A percentile compares a stretch with the other conserved stretches of the same genome.
Evolutionary conservation across 2,797 vertebrate species (phyloP).

Genomic region (Siniperca undulata): DNA sequence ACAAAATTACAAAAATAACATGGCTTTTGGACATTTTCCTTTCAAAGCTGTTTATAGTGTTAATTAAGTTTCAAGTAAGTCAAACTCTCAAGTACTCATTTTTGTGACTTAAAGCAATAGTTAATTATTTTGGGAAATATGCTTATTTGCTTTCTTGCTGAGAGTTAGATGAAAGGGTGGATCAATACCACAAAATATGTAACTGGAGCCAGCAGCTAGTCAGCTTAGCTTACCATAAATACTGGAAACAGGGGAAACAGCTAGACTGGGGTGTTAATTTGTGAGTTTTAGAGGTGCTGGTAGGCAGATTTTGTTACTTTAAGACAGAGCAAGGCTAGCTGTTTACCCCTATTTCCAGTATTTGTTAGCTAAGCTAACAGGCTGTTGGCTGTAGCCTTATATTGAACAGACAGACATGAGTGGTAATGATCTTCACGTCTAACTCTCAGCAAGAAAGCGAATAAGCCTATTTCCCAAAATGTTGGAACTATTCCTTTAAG

Average conservation of each 20-base stretch:
- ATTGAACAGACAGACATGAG: conserved; percentile 14
- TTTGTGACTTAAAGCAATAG: not conserved
- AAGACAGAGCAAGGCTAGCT: not conserved
- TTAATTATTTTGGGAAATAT: conserved; percentile 21
- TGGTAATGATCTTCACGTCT: conserved; percentile 8
- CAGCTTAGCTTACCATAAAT: not conserved
- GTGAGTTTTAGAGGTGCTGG: not conserved
- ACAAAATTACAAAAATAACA: not conserved
- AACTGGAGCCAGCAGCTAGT: not conserved
- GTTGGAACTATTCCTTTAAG: not conserved
- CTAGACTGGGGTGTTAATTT: conserved; percentile 18
- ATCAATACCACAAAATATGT: conserved; percentile 8
- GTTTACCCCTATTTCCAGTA: conserved; percentile 8
- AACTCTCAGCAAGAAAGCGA: conserved; percentile 1
- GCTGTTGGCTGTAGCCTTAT: conserved; percentile 7
- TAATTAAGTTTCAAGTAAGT: not conserved
- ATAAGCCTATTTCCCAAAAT: conserved; percentile 22
- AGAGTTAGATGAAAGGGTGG: conserved; percentile 5
- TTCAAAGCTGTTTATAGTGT: not conserved
- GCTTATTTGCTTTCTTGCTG: not conserved
- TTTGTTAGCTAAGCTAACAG: conserved; percentile 32
- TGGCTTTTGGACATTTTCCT: not conserved
- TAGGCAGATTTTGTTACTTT: conserved; percentile 11
- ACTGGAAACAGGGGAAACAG: not conserved
- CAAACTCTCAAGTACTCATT: not conserved